Evolutionary conservation across 2,888 invertebrate species (phyloP).

Genomic region (Mycalesis mineus): DNA sequence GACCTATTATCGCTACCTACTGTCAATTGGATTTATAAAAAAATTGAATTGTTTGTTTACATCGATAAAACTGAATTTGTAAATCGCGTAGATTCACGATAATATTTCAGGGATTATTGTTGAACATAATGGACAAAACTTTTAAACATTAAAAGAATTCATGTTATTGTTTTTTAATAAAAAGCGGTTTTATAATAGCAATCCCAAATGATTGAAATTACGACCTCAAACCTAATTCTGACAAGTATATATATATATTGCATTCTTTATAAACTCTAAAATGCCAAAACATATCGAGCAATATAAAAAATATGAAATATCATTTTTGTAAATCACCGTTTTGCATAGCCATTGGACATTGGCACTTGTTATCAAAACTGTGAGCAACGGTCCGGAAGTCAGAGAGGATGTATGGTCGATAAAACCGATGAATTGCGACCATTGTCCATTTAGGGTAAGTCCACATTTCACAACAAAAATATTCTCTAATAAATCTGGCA

Average conservation of each 20-base stretch:
- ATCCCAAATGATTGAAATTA: too few relatives aligned
- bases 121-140: too few relatives aligned
- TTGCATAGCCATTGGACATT: slow-evolving; percentile 27
- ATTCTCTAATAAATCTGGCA: background rate
- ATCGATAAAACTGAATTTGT: background rate
- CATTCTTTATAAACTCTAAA: too few relatives aligned
- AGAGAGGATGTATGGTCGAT: slow-evolving; percentile 71
- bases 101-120: too few relatives aligned
- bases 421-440: slow-evolving; percentile 57
- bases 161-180: too few relatives aligned
- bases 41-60: slow-evolving; percentile 20
- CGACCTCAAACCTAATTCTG: too few relatives aligned
- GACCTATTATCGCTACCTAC: slow-evolving; percentile 17
- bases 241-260: too few relatives aligned
- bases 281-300: too few relatives aligned
- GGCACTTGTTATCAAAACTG: slow-evolving; percentile 53
- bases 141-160: too few relatives aligned
- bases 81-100: too few relatives aligned
- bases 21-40: slow-evolving; percentile 15
- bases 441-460: slow-evolving; percentile 48
- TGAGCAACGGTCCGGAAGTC: slow-evolving; percentile 57
- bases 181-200: too few relatives aligned
- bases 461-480: slow-evolving; percentile 17
- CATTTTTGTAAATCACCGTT: background rate
- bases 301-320: too few relatives aligned